Evolutionary conservation across 2,113 vertebrate genomes (phyloP), one percentile per base, ranked within the genome.

Genomic region (Clupea harengus): DNA sequence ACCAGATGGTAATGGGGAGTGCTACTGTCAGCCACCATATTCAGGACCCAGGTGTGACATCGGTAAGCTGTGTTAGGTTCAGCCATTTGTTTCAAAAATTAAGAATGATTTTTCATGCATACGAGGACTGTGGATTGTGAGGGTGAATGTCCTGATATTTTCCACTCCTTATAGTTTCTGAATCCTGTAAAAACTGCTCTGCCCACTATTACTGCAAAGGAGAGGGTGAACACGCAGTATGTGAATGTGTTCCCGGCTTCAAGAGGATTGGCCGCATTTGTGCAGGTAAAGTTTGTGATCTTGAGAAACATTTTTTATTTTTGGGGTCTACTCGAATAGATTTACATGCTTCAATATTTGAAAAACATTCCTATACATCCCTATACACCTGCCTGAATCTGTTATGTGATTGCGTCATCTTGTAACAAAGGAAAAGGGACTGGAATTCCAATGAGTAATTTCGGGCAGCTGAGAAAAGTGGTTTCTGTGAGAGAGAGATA

Each of bases 11-110:
- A 89, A 96, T 0, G 97, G 98, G 45, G 92, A 91, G 90, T 99
- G 98, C 92, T 93, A 90, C 0, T 99, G 97, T 92, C 94, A 97
- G 81, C 96, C 97, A n/a, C 97, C 97, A 2, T 99, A 97, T 92
- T 92, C 93, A 0, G 98, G 98, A 15, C 91, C 92, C 32, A 95
- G 72, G 86, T 99, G 98, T 90, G 95, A 98, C 86, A 93, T 95
- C 94, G 96, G 97, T 99, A 91, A 91, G 46, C 45, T 78, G 54
- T 60, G 54, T 78, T 78, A 15, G 28, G 17, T 5, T 32, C 10
- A 44, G 13, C 28, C 32, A 32, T 39, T 39, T 32, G 32, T 78
- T 78, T 78, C 28, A 32, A 39, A 39, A 39, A n/a, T n/a, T 39
- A 2, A 39, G 1, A 2, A 64, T 67, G n/a, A 28, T 9, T 8